phyloP scores from a whole-genome alignment of 1,140 invertebrate genomes.

The Cotesia glomerata region DNA sequence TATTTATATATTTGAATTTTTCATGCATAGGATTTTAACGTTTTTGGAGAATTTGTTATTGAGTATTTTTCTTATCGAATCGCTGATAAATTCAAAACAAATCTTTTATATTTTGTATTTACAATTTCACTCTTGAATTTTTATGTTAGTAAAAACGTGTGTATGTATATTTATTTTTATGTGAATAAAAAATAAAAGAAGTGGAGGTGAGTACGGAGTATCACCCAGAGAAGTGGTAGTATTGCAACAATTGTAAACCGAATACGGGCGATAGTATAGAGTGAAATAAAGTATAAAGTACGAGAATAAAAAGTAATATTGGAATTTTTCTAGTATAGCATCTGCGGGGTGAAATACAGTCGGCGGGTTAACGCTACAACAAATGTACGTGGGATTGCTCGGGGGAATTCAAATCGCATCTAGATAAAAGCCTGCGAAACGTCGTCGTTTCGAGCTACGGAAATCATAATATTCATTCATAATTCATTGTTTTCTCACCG shows the following conservation, averaged over 20 bases:
- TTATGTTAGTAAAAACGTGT: neutral
- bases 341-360: neutral
- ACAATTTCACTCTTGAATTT: neutral
- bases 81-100: slow-evolving; percentile 19
- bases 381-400: slow-evolving; percentile 27
- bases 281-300: neutral
- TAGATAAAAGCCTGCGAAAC: slow-evolving; percentile 43
- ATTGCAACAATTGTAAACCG: too few relatives aligned
- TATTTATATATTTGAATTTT: slow-evolving; percentile 29
- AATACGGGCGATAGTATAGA: neutral
- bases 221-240: too few relatives aligned
- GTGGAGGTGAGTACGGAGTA: neutral
- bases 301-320: neutral
- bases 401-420: slow-evolving; percentile 46
- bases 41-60: neutral
- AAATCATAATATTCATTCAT: slow-evolving; percentile 48
- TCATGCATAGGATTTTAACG: neutral
- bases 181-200: neutral
- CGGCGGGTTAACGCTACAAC: slow-evolving; percentile 15
- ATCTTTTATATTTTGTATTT: slow-evolving; percentile 13
- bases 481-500: slow-evolving; percentile 42
- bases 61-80: neutral
- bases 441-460: slow-evolving; percentile 34
- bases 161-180: too few relatives aligned
- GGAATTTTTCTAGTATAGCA: slow-evolving; percentile 3